Percentiles rank a stretch among this genome's conserved stretches.
Conservation (phyloP, 37 sponge, comb jelly and placozoan species). For the Spongia lamella region DNA sequence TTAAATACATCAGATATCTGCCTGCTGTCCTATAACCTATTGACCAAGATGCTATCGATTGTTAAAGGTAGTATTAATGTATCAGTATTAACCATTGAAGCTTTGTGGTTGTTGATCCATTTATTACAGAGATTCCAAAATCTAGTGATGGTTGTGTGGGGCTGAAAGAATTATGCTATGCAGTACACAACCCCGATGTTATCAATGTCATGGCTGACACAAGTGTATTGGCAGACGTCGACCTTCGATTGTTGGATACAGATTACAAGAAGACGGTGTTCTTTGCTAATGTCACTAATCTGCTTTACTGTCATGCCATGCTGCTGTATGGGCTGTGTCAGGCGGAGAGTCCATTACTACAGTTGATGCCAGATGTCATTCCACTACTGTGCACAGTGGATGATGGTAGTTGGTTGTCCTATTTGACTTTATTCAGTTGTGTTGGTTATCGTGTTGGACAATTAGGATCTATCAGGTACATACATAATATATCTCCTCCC, state of each 20-base stretch:
- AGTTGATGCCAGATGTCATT: too few relatives aligned
- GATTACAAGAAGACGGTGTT: constrained; percentile 52
- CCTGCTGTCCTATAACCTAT: constrained; percentile 49
- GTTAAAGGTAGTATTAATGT: constrained; percentile 73
- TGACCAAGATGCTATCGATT: constrained; percentile 23
- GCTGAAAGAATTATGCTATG: constrained; percentile 15
- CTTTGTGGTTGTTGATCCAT: constrained; percentile 1
- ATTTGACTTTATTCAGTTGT: constrained; percentile 12
- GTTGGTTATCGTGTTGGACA: constrained; percentile 76
- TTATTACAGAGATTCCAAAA: background rate
- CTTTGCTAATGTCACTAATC: constrained; percentile 75
- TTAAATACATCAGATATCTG: constrained; percentile 34
- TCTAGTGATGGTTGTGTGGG: constrained; percentile 25
- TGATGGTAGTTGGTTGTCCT: too few relatives aligned
- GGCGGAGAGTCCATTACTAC: too few relatives aligned
- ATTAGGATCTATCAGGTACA: constrained; percentile 70
- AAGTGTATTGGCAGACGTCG: constrained; percentile 26
- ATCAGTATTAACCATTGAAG: background rate
- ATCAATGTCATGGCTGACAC: constrained; percentile 33
- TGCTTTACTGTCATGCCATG: constrained; percentile 63
- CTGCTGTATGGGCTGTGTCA: constrained; percentile 17
- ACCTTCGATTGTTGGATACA: constrained; percentile 42
- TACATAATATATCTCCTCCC: background rate
- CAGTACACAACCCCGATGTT: constrained; percentile 33
- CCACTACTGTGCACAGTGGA: too few relatives aligned